Conservation (phyloP, 2,797 vertebrate genomes). For the Poecilia gillii region DNA sequence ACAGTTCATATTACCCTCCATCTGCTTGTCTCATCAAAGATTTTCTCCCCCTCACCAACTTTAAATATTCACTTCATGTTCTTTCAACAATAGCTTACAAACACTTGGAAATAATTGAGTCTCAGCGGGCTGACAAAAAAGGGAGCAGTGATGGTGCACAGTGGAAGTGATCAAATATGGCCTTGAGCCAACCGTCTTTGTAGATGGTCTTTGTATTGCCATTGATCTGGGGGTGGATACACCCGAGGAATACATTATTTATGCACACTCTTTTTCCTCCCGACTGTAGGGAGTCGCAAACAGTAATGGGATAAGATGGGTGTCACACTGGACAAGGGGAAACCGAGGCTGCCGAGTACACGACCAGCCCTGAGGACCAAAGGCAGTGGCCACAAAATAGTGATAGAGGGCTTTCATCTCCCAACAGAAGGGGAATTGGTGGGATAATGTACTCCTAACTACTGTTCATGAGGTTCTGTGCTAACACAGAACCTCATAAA, state of each 20-base stretch:
- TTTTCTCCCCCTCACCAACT: conserved; percentile 61
- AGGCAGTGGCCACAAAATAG: conserved; percentile 44
- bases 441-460: conserved; percentile 56
- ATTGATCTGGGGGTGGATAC: conserved; percentile 82
- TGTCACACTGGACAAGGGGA: conserved; percentile 58
- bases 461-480: conserved; percentile 33
- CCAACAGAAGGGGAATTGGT: conserved; percentile 51
- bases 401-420: conserved; percentile 61
- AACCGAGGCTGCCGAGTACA: conserved; percentile 36
- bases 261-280: conserved; percentile 54
- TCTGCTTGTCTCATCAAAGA: conserved; percentile 77
- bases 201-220: conserved; percentile 81
- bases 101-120: conserved; percentile 85
- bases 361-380: conserved; percentile 51
- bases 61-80: conserved; percentile 76
- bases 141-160: conserved; percentile 57
- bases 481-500: conserved; percentile 37
- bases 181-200: conserved; percentile 83
- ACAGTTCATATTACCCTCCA: conserved; percentile 71
- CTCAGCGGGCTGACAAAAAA: conserved; percentile 74
- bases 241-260: conserved; percentile 80
- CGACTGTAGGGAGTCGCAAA: conserved; percentile 67
- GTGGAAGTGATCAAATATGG: conserved; percentile 84
- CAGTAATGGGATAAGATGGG: conserved; percentile 71
- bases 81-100: conserved; percentile 83